Evolutionary conservation across 2,888 invertebrate genomes (phyloP).

Genomic region (Drosophila pseudotakahashii): DNA sequence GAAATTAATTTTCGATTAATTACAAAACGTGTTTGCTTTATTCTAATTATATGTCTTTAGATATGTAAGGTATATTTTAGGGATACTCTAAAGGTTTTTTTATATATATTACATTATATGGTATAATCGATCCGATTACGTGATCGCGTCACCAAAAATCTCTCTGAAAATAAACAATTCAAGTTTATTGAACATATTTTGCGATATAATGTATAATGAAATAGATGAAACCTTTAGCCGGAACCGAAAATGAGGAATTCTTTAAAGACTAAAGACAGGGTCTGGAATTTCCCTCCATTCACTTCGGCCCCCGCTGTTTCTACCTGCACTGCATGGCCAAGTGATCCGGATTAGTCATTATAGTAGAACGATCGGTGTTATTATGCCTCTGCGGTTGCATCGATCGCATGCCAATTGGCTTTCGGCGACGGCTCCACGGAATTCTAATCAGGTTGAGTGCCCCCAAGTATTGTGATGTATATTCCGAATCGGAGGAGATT

Average conservation of each 20-base stretch:
- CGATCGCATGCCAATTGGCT: constrained; percentile 57
- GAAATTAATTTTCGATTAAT: neutral
- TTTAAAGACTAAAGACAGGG: neutral
- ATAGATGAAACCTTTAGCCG: constrained; percentile 27
- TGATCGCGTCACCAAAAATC: neutral
- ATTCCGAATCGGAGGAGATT: neutral
- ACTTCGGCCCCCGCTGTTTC: constrained; percentile 21
- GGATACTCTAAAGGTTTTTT: no score
- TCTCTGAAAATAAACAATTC: no score
- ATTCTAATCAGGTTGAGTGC: constrained; percentile 53
- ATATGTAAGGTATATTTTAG: neutral
- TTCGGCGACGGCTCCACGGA: constrained; percentile 39
- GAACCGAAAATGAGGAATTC: constrained; percentile 44
- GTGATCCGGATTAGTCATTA: constrained; percentile 49
- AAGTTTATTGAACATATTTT: neutral
- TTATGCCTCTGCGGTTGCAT: constrained; percentile 38
- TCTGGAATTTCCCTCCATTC: constrained; percentile 33
- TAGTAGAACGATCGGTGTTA: constrained; percentile 35
- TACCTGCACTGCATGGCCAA: constrained; percentile 50
- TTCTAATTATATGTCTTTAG: neutral
- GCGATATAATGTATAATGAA: neutral
- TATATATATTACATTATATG: no score
- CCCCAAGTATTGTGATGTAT: constrained; percentile 1
- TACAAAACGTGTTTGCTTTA: neutral
- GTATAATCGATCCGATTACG: no score